Percentiles rank a stretch among this genome's conserved stretches.
Evolutionary conservation across 1,140 invertebrate species (phyloP).

Genomic region (Microplitis demolitor): DNA sequence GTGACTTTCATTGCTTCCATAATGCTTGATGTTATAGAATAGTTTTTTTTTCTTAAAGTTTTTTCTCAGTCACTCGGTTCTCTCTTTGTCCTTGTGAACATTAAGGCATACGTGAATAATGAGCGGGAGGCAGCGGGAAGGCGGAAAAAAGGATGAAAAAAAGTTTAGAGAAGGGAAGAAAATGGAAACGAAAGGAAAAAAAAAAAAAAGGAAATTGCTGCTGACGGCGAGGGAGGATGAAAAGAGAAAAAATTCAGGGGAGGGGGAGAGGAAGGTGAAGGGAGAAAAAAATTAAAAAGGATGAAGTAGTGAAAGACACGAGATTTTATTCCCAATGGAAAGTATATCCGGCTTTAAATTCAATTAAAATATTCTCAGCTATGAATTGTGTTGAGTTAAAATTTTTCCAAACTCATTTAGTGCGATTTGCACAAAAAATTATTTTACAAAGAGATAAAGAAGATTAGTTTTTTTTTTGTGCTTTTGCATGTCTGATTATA

Average conservation of each 20-base stretch:
- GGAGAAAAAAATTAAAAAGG: not conserved
- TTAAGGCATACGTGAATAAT: slow-evolving; percentile 9
- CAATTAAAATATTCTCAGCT: slow-evolving; percentile 32
- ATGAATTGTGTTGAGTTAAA: not conserved
- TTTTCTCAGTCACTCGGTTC: not conserved
- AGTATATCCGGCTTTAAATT: slow-evolving; percentile 30
- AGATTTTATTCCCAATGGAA: slow-evolving; percentile 34
- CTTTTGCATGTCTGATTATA: too few relatives aligned
- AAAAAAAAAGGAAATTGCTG: slow-evolving; percentile 1
- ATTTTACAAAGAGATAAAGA: too few relatives aligned
- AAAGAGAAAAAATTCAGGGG: not conserved
- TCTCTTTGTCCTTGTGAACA: not conserved
- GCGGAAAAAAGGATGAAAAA: not conserved
- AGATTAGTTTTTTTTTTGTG: too few relatives aligned
- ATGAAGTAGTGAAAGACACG: slow-evolving; percentile 7
- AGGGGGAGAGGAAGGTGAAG: not conserved
- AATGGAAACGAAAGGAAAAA: not conserved
- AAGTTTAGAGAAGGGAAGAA: not conserved
- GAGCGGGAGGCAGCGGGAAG: not conserved
- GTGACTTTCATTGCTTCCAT: not conserved
- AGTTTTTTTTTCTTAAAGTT: not conserved
- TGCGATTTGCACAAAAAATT: too few relatives aligned
- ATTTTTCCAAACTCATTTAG: not conserved
- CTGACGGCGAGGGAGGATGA: not conserved
- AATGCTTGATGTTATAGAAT: not conserved